Conservation (phyloP, 2,888 invertebrate genomes). For the Cybosia mesomella region DNA sequence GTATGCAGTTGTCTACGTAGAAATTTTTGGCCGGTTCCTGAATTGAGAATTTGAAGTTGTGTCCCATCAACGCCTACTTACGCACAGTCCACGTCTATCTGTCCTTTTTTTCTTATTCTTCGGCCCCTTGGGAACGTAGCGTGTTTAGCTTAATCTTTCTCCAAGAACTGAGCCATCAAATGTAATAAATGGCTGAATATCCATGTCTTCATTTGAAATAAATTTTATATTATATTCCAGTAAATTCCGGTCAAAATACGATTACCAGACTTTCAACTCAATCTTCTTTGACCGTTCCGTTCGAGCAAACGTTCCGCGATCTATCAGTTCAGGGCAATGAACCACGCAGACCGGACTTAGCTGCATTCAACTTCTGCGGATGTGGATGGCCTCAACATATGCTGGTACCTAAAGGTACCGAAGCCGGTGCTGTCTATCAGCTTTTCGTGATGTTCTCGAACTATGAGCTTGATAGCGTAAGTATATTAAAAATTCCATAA, state of each 20-base stretch:
- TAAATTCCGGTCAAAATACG: conserved; percentile 85
- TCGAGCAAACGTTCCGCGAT: conserved; percentile 87
- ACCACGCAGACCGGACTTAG: conserved; percentile 58
- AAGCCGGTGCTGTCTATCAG: conserved; percentile 71
- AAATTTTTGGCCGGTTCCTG: no score
- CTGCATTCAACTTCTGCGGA: conserved; percentile 87
- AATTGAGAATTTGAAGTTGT: no score
- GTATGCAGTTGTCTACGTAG: no score
- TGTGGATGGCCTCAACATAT: conserved; percentile 89
- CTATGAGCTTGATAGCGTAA: conserved; percentile 79
- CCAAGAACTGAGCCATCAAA: no score
- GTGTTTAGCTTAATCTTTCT: no score
- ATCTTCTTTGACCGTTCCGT: conserved; percentile 87
- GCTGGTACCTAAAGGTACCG: conserved; percentile 85
- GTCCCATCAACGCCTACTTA: no score
- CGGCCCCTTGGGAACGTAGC: no score
- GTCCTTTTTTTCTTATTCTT: no score
- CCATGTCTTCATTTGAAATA: not conserved
- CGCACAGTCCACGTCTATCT: no score
- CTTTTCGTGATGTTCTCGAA: conserved; percentile 84
- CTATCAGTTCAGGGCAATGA: conserved; percentile 68
- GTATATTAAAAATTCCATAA: conserved; percentile 29
- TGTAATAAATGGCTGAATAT: no score
- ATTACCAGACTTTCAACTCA: conserved; percentile 87
- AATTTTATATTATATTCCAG: conserved; percentile 68